A percentile compares a stretch with the other conserved stretches of the same genome.
Evolutionary conservation across 2,888 invertebrate species (phyloP).

Genomic region (Cheilosia variabilis): DNA sequence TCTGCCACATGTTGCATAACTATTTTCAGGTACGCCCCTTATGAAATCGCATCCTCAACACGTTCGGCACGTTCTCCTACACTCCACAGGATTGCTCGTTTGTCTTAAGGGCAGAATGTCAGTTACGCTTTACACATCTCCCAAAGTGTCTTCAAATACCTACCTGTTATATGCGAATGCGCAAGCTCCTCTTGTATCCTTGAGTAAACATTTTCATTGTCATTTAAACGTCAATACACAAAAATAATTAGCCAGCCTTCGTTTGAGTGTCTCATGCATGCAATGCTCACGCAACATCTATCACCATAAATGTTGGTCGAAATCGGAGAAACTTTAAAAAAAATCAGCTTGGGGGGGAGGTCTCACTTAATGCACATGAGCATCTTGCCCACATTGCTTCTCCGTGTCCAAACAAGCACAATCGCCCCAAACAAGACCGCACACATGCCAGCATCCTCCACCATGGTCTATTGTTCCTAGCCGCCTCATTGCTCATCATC

Average conservation of each 20-base stretch:
- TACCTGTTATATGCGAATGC: neutral
- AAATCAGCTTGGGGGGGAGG: conserved; percentile 60
- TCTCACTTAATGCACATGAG: conserved; percentile 45
- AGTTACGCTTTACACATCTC: too few species aligned
- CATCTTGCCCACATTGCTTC: conserved; percentile 27
- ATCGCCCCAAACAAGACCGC: conserved; percentile 59
- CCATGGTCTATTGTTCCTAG: conserved; percentile 56
- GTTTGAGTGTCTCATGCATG: neutral
- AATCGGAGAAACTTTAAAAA: conserved; percentile 1
- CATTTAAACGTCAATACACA: conserved; percentile 21
- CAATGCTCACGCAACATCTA: conserved; percentile 13
- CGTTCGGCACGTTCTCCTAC: neutral
- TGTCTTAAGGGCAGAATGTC: too few species aligned
- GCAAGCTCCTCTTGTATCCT: neutral
- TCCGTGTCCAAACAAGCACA: conserved; percentile 46
- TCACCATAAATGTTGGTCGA: conserved; percentile 10
- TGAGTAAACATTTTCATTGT: conserved; percentile 37
- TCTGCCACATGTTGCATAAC: neutral
- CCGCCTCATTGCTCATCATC: conserved; percentile 46
- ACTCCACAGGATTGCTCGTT: neutral
- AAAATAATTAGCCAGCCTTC: conserved; percentile 17
- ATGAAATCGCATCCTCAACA: neutral
- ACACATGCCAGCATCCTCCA: conserved; percentile 47
- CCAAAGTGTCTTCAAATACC: too few species aligned
- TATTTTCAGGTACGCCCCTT: too few species aligned